Conservation (phyloP, 2,113 vertebrate species). For the Halcyon senegalensis region DNA sequence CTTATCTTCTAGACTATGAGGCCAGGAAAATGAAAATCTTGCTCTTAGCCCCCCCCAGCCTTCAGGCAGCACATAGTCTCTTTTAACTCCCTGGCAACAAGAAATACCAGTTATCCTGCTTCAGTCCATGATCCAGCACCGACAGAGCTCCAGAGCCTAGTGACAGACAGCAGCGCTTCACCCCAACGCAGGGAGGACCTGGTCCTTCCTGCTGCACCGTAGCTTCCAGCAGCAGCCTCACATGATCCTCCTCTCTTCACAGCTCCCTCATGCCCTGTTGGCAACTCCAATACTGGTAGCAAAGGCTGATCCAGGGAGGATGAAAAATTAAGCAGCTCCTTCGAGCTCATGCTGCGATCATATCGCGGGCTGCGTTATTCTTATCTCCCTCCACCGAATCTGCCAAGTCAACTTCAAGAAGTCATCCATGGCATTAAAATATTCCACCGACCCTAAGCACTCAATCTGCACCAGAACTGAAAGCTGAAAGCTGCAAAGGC, state of each 20-base stretch:
- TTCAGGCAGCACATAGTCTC: not conserved
- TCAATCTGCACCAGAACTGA: not conserved
- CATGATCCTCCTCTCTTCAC: not conserved
- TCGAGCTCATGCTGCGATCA: accelerated
- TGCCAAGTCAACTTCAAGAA: not conserved
- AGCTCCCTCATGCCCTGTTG: not conserved
- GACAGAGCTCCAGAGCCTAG: not conserved
- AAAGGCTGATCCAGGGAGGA: not conserved
- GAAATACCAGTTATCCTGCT: not conserved
- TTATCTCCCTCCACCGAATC: not conserved
- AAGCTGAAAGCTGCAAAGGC: not conserved
- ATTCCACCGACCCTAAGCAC: not conserved
- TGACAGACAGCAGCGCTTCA: not conserved
- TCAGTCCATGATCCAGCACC: accelerated
- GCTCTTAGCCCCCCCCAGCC: not conserved
- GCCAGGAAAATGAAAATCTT: not conserved
- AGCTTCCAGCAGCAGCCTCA: not conserved
- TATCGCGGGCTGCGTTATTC: not conserved
- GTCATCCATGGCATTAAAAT: not conserved
- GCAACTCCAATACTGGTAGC: not conserved
- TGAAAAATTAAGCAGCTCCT: not conserved
- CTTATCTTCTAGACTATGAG: no score
- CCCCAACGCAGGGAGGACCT: not conserved
- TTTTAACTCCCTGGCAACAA: not conserved
- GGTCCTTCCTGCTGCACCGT: not conserved